Conservation (phyloP, 1,140 invertebrate genomes). For the Micrasema longulum region DNA sequence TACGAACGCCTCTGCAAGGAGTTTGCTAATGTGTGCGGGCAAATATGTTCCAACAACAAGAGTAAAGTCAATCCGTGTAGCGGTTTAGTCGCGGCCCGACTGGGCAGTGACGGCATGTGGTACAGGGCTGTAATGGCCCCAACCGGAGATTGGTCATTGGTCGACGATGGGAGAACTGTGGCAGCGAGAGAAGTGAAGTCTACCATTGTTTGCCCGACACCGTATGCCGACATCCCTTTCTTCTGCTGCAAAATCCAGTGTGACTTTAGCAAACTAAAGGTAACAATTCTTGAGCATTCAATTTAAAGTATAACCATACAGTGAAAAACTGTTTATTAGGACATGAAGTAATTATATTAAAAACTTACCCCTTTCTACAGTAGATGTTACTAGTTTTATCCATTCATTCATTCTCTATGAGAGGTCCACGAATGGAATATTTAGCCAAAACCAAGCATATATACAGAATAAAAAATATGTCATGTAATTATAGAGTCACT, state of each 20-base stretch:
- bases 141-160: background rate
- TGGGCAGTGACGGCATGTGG: background rate
- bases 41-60: background rate
- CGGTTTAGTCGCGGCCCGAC: background rate
- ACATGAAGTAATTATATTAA: no score
- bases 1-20: background rate
- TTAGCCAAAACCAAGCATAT: no score
- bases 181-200: background rate
- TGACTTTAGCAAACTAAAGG: background rate
- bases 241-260: background rate
- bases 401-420: no score
- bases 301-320: no score
- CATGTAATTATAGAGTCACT: no score
- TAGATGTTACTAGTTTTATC: no score
- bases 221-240: slow-evolving; percentile 8
- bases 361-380: no score
- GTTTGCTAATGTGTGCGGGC: background rate
- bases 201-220: background rate
- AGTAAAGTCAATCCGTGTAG: background rate
- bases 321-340: no score
- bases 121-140: background rate
- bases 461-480: no score
- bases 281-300: no score
- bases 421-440: no score
- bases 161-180: background rate